A percentile compares a stretch with the other conserved stretches of the same genome.
Conservation (phyloP, 2,888 invertebrate species). For the Syrista parreyssii region DNA sequence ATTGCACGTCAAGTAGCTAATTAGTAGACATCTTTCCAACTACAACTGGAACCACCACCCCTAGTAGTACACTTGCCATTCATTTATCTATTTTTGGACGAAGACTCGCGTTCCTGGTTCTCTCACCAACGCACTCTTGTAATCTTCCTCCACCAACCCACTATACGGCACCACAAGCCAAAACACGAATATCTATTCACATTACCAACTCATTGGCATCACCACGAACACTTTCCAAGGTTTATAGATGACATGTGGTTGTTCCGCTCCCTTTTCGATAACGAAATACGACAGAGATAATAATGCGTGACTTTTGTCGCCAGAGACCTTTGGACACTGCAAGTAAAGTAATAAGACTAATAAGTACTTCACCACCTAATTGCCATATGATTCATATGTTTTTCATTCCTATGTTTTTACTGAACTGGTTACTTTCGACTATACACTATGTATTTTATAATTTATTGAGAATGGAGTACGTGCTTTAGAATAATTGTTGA, state of each 20-base stretch:
- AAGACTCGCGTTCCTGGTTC: conserved; percentile 20
- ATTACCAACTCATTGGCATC: conserved; percentile 13
- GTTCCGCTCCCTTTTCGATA: conserved; percentile 1
- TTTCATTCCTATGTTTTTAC: background rate
- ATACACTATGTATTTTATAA: background rate
- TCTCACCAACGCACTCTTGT: background rate
- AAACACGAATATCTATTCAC: background rate
- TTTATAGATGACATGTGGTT: conserved; percentile 14
- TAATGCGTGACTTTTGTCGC: background rate
- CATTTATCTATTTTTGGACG: conserved; percentile 51
- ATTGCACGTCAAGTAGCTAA: background rate
- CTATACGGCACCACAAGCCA: background rate
- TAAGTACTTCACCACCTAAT: background rate
- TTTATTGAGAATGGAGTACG: background rate
- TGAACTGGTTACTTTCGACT: background rate
- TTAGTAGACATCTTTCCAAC: conserved; percentile 27
- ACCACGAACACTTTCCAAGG: conserved; percentile 11
- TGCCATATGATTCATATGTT: background rate
- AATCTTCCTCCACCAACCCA: background rate
- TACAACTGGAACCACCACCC: conserved; percentile 36
- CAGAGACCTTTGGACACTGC: background rate
- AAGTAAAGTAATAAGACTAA: background rate
- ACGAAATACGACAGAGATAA: background rate
- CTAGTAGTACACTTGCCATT: conserved; percentile 32
- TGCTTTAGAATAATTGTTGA: background rate